phyloP scores from a whole-genome alignment of 2,113 vertebrate species.

The Carassius carassius region DNA sequence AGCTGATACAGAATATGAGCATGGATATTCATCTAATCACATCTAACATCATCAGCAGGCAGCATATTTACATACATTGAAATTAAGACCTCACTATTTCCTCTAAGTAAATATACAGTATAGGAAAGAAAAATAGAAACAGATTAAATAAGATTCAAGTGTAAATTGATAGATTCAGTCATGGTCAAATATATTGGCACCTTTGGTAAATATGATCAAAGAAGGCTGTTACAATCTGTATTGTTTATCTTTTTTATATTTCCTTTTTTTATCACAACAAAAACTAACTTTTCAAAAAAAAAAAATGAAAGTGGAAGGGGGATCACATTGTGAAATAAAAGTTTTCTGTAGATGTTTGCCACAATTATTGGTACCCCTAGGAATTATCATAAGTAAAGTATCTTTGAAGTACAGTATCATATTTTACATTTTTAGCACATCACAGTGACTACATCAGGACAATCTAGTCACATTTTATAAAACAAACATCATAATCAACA shows the following conservation, averaged over 20 bases:
- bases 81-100: not conserved
- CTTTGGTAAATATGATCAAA: not conserved
- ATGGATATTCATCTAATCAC: conserved; percentile 25
- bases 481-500: not conserved
- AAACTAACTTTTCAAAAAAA: not conserved
- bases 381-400: not conserved
- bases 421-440: not conserved
- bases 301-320: not conserved
- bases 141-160: not conserved
- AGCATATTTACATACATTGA: conserved; percentile 2
- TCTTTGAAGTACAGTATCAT: not conserved
- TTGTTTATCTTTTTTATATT: not conserved
- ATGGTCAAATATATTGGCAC: not conserved
- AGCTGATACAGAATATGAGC: conserved; percentile 17
- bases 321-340: not conserved
- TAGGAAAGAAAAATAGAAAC: not conserved
- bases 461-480: not conserved
- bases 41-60: conserved; percentile 14
- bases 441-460: not conserved
- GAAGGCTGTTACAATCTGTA: not conserved
- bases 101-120: not conserved
- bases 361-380: not conserved
- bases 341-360: not conserved
- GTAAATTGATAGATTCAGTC: not conserved
- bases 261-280: too few species aligned